These are phyloP conservation scores for Neuroterus valhalla DNA, from an alignment of 1,140 invertebrate species.

Conservation along the genomic window DNA sequence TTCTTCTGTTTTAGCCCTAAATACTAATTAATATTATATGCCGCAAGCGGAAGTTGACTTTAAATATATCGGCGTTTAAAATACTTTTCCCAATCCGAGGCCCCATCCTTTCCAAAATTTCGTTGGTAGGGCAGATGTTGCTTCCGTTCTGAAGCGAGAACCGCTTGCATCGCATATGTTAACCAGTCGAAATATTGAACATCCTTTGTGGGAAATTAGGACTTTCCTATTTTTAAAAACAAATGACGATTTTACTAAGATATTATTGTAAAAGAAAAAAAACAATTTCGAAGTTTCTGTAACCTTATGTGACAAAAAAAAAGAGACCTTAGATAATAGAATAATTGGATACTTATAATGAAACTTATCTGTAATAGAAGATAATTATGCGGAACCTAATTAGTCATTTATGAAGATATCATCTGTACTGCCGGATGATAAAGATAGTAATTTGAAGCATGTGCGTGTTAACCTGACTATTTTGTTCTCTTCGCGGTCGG, in stretches of 20 bases:
- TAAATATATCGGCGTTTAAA: slow-evolving; percentile 23
- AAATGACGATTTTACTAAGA: not conserved
- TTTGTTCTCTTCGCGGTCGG: slow-evolving; percentile 26
- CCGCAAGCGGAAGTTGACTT: slow-evolving; percentile 4
- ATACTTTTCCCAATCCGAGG: slow-evolving; percentile 10
- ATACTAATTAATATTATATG: not conserved
- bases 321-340: no score
- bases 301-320: no score
- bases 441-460: slow-evolving; percentile 27
- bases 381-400: not conserved
- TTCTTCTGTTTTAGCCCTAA: not conserved
- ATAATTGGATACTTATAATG: no score
- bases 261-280: no score
- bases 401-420: slow-evolving; percentile 22
- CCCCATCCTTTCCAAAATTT: slow-evolving; percentile 19
- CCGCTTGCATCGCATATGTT: slow-evolving; percentile 22
- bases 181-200: not conserved
- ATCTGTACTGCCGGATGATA: not conserved
- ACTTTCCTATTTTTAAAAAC: not conserved
- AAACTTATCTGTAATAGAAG: not conserved
- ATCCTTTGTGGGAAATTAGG: slow-evolving; percentile 13
- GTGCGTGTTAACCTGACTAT: slow-evolving; percentile 30
- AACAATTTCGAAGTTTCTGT: no score
- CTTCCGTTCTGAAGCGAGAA: slow-evolving; percentile 24
- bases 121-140: slow-evolving; percentile 13